phyloP scores from a whole-genome alignment of 1,140 invertebrate genomes.

The Calephelis nemesis region DNA sequence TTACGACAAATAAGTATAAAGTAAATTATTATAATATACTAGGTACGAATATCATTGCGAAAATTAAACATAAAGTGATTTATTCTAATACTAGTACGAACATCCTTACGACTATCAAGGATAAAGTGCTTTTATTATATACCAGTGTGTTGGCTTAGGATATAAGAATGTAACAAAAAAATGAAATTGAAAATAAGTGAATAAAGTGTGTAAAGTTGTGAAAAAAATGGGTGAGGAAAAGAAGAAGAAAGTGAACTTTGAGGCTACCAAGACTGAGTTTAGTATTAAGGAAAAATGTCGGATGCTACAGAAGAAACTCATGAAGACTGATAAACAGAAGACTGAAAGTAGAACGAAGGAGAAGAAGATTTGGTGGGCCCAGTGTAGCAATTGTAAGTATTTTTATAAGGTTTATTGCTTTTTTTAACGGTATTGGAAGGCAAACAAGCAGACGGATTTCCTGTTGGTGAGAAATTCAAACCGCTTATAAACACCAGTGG shows the following conservation, averaged over 20 bases:
- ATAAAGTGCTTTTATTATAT: conserved; percentile 11
- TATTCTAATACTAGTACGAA: too few relatives aligned
- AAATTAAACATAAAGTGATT: too few relatives aligned
- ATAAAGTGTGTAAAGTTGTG: neutral
- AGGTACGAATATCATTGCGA: neutral
- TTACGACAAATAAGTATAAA: too few relatives aligned
- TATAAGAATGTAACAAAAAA: conserved; percentile 34
- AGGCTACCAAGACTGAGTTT: conserved; percentile 65
- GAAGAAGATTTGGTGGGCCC: conserved; percentile 72
- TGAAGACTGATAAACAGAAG: conserved; percentile 73
- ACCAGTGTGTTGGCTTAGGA: conserved; percentile 6
- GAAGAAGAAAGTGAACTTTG: conserved; percentile 63
- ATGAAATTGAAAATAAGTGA: neutral
- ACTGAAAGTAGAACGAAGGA: conserved; percentile 59
- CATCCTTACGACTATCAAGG: too few relatives aligned
- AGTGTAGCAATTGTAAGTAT: conserved; percentile 67
- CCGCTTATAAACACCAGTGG: too few relatives aligned
- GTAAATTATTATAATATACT: neutral
- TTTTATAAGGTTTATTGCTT: too few relatives aligned
- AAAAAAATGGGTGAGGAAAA: conserved; percentile 60
- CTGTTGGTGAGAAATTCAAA: too few relatives aligned
- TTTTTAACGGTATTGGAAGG: too few relatives aligned
- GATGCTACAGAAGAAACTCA: conserved; percentile 71
- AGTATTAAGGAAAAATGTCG: conserved; percentile 73
- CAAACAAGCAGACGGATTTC: too few relatives aligned